Evolutionary conservation across 35 echinoderm and acorn worm genomes (phyloP), one percentile per base, ranked within the genome.

Genomic region (Strongylocentrotus purpuratus): DNA sequence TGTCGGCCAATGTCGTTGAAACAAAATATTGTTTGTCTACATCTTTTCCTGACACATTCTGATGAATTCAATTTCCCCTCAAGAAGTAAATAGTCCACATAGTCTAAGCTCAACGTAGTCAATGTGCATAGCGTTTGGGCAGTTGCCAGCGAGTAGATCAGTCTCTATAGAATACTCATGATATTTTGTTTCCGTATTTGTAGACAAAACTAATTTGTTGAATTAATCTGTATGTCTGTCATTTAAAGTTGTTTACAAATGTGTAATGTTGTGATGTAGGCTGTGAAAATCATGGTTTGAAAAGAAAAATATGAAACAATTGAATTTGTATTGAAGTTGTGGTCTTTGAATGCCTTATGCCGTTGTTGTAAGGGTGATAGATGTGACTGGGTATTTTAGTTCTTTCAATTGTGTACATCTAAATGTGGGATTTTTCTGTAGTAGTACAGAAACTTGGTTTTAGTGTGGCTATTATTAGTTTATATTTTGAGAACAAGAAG

Each of bases 181-280:
- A n/a, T 78, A 78, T 78, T 78, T 28, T 78, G 22, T 78, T 78
- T 78, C 65, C 65, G 18, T 5, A n/a, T 78, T 78, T 78, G 65
- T 78, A 78, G 65, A 78, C 65, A 78, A 78, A 78, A 78, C 65
- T n/a, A 78, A 78, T 78, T 78, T 78, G 65, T 0, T n/a, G 5
- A 7, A 78, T 78, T 78, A 78, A 78, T 78, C 65, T n/a, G 4
- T 78, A 78, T 78, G 65, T 78, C 65, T 78, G 28, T 78, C 65
- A 78, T 78, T 28, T 78, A 22, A 78, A 78, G 65, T 78, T 78
- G 65, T 78, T 78, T 78, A 78, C 65, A 78, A 78, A 78, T 78
- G 25, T 78, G 65, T 78, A n/a, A 78, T 5, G n/a, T 22, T 78
- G 20, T 22, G 28, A 78, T 78, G 25, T 78, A 5, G 65, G 4